Percentiles rank a stretch among this genome's conserved stretches.
phyloP scores from a whole-genome alignment of 2,888 invertebrate species.

The Drosophila pseudotakahashii region DNA sequence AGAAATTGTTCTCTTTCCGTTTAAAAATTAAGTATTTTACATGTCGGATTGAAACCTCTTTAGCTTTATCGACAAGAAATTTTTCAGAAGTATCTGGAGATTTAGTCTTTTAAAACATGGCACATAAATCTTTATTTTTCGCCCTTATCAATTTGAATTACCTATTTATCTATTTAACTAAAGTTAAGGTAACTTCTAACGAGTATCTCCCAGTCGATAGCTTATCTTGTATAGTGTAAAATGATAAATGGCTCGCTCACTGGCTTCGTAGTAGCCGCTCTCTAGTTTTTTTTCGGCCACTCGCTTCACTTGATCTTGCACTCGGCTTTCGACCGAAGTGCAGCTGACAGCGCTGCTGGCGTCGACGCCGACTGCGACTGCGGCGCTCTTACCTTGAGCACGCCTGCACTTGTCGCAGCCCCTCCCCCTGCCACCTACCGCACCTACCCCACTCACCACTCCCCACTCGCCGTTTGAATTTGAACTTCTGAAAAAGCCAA shows the following conservation, averaged over 20 bases:
- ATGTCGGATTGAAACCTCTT: no score
- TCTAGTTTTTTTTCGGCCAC: conserved; percentile 46
- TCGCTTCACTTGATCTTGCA: conserved; percentile 72
- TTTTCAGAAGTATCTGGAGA: no score
- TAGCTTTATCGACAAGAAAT: no score
- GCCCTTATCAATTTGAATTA: no score
- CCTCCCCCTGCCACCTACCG: background rate
- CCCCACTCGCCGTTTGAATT: conserved; percentile 18
- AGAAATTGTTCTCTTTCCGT: no score
- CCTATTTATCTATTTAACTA: no score
- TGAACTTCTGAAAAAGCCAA: conserved; percentile 67
- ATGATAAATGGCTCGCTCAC: conserved; percentile 12
- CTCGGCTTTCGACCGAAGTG: conserved; percentile 35
- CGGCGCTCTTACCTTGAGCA: conserved; percentile 67
- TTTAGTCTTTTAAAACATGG: no score
- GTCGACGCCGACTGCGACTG: conserved; percentile 15
- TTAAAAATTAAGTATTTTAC: no score
- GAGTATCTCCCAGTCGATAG: conserved; percentile 5
- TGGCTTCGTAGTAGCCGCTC: conserved; percentile 12
- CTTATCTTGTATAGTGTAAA: background rate
- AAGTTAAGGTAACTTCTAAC: background rate
- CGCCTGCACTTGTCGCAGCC: conserved; percentile 71
- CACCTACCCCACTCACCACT: conserved; percentile 3
- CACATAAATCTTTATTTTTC: no score
- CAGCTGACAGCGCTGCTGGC: conserved; percentile 10